Conservation (phyloP, 2,888 invertebrate species). For the Coecobrya sp. region DNA sequence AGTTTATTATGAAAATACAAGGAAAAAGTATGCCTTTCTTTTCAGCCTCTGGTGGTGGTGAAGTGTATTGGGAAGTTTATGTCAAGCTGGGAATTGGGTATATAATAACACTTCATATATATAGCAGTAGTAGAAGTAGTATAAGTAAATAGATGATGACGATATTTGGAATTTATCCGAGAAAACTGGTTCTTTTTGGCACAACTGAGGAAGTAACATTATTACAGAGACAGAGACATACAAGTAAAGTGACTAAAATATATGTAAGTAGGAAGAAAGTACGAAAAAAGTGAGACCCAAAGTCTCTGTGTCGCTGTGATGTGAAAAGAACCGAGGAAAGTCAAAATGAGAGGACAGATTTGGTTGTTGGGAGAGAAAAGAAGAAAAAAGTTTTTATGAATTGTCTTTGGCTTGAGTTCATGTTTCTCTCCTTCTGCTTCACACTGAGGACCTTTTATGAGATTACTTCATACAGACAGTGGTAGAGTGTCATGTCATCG, state of each 20-base stretch:
- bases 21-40: constrained; percentile 4
- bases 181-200: constrained; percentile 8
- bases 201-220: constrained; percentile 15
- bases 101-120: neutral
- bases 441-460: constrained; percentile 64
- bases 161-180: constrained; percentile 61
- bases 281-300: neutral
- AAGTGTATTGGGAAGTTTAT: constrained; percentile 58
- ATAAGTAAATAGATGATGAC: neutral
- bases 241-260: neutral
- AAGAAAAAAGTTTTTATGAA: constrained; percentile 55
- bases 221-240: neutral
- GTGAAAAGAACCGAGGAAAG: neutral
- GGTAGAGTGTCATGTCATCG: neutral
- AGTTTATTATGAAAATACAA: neutral
- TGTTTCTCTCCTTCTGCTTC: neutral
- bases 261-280: neutral
- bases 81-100: constrained; percentile 47
- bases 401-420: constrained; percentile 37
- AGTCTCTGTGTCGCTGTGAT: neutral
- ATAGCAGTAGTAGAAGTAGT: neutral
- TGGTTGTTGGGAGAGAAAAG: neutral
- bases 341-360: constrained; percentile 36
- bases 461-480: constrained; percentile 59
- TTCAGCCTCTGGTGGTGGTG: constrained; percentile 17